Percentiles rank a stretch among this genome's conserved stretches.
Conservation (phyloP, 1,140 invertebrate genomes). For the Lasioglossum albipes region DNA sequence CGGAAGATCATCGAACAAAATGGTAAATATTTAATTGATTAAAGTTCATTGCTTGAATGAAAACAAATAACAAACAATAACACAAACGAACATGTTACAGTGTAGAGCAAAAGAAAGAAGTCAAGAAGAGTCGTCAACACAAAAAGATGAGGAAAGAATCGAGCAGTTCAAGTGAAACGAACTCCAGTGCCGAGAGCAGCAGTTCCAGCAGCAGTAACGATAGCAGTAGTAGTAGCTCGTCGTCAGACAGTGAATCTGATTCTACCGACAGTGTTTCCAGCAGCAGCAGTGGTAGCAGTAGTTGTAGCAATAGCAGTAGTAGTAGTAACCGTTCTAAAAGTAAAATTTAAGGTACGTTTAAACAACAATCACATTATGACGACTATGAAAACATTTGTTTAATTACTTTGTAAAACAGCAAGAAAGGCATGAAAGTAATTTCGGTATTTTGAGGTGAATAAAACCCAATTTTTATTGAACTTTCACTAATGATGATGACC, state of each 20-base stretch:
- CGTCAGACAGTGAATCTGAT: constrained; percentile 67
- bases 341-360: background rate
- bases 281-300: constrained; percentile 59
- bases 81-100: constrained; percentile 8
- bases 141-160: constrained; percentile 61
- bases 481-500: too few relatives aligned
- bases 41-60: too few relatives aligned
- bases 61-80: background rate
- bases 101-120: constrained; percentile 51
- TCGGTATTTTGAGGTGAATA: too few relatives aligned
- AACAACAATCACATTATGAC: background rate
- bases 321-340: constrained; percentile 35
- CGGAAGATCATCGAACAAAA: too few relatives aligned
- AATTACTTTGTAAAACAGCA: constrained; percentile 2
- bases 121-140: constrained; percentile 45
- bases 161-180: constrained; percentile 62
- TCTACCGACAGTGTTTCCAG: constrained; percentile 65
- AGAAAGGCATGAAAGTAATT: too few relatives aligned
- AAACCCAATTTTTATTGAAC: too few relatives aligned
- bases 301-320: constrained; percentile 49
- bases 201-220: constrained; percentile 61
- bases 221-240: constrained; percentile 59
- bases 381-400: background rate
- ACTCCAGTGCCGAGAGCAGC: constrained; percentile 53
- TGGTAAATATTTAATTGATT: too few relatives aligned